Conservation (phyloP, 2,888 invertebrate species). For the Orthosia cruda region DNA sequence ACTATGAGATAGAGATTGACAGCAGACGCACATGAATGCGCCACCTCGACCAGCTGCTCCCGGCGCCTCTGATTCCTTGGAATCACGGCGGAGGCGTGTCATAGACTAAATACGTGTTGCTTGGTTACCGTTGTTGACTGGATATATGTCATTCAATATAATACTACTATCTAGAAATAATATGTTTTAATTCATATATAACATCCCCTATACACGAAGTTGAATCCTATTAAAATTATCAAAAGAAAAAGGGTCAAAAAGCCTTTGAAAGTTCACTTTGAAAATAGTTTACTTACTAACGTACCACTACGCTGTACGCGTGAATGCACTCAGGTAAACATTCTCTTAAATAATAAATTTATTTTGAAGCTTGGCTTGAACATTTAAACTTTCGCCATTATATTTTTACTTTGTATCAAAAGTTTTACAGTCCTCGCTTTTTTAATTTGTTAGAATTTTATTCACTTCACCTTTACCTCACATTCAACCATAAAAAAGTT, state of each 20-base stretch:
- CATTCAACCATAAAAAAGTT: constrained; percentile 43
- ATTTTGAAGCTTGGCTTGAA: not conserved
- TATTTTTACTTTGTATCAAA: not conserved
- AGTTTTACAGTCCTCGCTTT: constrained; percentile 3
- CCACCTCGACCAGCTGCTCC: too few relatives aligned
- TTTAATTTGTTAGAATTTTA: constrained; percentile 15
- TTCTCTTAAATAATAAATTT: not conserved
- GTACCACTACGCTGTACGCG: not conserved
- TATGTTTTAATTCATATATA: too few relatives aligned
- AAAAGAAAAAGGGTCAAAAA: constrained; percentile 17
- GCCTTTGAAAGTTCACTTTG: constrained; percentile 17
- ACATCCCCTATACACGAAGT: not conserved
- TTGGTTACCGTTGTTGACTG: too few relatives aligned
- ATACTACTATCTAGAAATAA: too few relatives aligned
- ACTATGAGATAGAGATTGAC: too few relatives aligned
- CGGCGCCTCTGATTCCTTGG: too few relatives aligned
- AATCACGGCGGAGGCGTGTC: too few relatives aligned
- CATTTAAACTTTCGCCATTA: constrained; percentile 1
- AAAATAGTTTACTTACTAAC: constrained; percentile 13
- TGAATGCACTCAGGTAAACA: constrained; percentile 1
- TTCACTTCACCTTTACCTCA: constrained; percentile 20
- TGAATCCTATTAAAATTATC: constrained; percentile 20
- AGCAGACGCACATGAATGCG: too few relatives aligned
- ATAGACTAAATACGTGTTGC: too few relatives aligned
- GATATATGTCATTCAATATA: too few relatives aligned